Evolutionary conservation across 1,140 invertebrate species (phyloP), one percentile per base, ranked within the genome.

Genomic region (Habropoda laboriosa): DNA sequence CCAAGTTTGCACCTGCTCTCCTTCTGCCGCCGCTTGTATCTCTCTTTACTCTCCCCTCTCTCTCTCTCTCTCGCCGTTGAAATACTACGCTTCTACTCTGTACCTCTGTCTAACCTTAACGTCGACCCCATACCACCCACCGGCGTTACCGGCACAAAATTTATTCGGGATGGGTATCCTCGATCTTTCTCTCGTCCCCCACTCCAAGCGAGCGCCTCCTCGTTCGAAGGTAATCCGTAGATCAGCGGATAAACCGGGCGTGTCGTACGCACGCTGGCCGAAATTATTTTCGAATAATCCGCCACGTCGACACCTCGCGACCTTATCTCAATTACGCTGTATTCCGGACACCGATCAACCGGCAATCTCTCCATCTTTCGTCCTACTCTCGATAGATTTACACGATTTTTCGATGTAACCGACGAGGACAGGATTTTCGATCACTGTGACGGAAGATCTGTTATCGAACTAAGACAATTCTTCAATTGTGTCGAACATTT

Each of bases 1-100:
- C 89, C 90, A 91, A 92, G 89, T 93, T 93, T 92, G 90, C 91
- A 92, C 91, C 92, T 92, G 92, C 89, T 92, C 90, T 90, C 90
- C 89, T 87, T 90, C 87, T 85, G 40, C 68, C 71, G 64, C 51
- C 35, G 57, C 81, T 16, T 74, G 49, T 84, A 64, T 72, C 79
- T 82, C 79, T 58, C 32, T 73, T 51, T 27, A 49, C 70, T 83
- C 78, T 66, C 24, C 58, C 83, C 53, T 79, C 42, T 64, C 47
- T 60, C 63, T 51, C 27, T 40, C 70, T 79, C 79, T 47, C 35
- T 71, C 49, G 5, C n/a, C 10, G 16, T 7, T 30, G 7, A 30
- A 4, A 21, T 13, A 30, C 60, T 64, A 40, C 35, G n/a, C 18
- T 82, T 57, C 53, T 72, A 58, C 75, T 58, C 57, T 80, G 81